These are phyloP conservation scores for Perca schrenkii DNA, from an alignment of 2,113 vertebrate genomes.

Conservation along the genomic window DNA sequence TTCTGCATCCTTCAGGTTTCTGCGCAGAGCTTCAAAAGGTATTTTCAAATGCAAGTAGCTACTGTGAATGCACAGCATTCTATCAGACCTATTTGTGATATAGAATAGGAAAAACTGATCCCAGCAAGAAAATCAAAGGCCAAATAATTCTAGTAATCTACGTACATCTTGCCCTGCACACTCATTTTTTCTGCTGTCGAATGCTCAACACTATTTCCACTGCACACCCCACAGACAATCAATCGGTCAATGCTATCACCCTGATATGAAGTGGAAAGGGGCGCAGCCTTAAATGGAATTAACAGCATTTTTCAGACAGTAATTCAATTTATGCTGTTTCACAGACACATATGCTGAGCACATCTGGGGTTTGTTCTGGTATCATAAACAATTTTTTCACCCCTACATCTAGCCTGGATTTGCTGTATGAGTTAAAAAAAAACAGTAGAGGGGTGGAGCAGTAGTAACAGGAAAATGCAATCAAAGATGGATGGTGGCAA, in stretches of 20 bases:
- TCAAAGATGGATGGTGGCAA: constrained; percentile 65
- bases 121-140: constrained; percentile 32
- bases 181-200: constrained; percentile 28
- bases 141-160: constrained; percentile 45
- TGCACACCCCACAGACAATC: constrained; percentile 49
- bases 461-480: constrained; percentile 45
- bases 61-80: constrained; percentile 12
- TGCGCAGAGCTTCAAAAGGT: constrained; percentile 44
- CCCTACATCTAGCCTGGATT: constrained; percentile 26
- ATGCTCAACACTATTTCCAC: constrained; percentile 41
- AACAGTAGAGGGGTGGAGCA: constrained; percentile 25
- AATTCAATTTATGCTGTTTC: constrained; percentile 67
- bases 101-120: constrained; percentile 32
- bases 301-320: constrained; percentile 69
- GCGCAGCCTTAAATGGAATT: constrained; percentile 57
- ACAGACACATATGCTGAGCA: constrained; percentile 44
- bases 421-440: constrained; percentile 34
- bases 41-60: constrained; percentile 44
- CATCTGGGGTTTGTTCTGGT: constrained; percentile 44
- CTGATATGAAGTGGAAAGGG: constrained; percentile 58
- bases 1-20: constrained; percentile 48
- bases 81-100: constrained; percentile 42
- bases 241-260: constrained; percentile 57
- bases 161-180: constrained; percentile 29
- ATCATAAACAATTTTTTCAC: constrained; percentile 28